Conservation (phyloP, 1,140 invertebrate species). For the Phenacoccus solenopsis region DNA sequence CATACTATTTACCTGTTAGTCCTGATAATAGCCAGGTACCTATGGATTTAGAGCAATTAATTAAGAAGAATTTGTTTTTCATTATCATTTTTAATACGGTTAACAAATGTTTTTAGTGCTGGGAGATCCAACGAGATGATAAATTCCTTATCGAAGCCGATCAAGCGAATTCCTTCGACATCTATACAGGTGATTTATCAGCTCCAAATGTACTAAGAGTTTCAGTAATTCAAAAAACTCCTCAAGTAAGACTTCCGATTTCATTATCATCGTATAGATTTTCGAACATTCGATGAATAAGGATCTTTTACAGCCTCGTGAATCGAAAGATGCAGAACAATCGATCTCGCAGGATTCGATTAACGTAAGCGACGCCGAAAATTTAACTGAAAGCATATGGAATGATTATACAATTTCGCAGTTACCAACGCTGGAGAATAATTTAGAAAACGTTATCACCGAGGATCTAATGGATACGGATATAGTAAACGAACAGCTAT, state of each 20-base stretch:
- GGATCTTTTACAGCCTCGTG: background rate
- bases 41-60: too few species aligned
- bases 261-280: too few species aligned
- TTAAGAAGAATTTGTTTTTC: too few species aligned
- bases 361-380: background rate
- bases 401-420: conserved; percentile 4
- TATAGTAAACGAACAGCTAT: background rate
- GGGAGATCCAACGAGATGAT: conserved; percentile 7
- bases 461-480: conserved; percentile 7
- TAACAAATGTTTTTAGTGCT: background rate
- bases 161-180: conserved; percentile 1
- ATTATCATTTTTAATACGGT: background rate
- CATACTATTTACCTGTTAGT: conserved; percentile 5
- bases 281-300: too few species aligned
- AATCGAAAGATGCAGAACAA: background rate
- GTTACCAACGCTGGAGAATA: conserved; percentile 4
- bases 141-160: conserved; percentile 8
- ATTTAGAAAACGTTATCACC: conserved; percentile 1
- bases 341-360: background rate
- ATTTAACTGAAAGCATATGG: conserved; percentile 1
- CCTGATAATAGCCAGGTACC: background rate
- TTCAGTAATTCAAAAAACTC: conserved; percentile 11
- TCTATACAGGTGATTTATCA: conserved; percentile 1
- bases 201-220: background rate
- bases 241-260: background rate